Evolutionary conservation across 1,140 invertebrate genomes (phyloP).

Genomic region (Heliconius congener): DNA sequence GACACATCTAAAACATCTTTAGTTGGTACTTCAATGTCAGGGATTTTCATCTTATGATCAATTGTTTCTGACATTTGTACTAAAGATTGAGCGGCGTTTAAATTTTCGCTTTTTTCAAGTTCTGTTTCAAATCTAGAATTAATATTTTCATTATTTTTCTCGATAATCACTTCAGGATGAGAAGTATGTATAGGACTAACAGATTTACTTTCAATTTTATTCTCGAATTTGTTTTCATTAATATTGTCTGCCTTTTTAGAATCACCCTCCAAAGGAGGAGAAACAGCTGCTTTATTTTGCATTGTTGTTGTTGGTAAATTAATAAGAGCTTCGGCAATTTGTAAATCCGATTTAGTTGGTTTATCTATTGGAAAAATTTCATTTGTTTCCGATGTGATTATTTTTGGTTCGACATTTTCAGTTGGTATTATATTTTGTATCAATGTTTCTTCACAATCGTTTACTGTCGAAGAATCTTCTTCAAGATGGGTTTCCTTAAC

Average conservation of each 20-base stretch:
- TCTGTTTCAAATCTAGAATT: slow-evolving; percentile 69
- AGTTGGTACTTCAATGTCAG: slow-evolving; percentile 50
- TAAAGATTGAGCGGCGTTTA: slow-evolving; percentile 76
- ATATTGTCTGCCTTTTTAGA: neutral
- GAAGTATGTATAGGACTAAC: neutral
- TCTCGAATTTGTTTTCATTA: neutral
- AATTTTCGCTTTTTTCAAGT: slow-evolving; percentile 75
- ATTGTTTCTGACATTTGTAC: slow-evolving; percentile 77
- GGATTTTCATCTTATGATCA: slow-evolving; percentile 68
- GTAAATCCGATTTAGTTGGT: slow-evolving; percentile 73
- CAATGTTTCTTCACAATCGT: neutral
- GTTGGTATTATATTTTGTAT: neutral
- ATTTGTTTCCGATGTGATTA: neutral
- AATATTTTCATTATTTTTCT: slow-evolving; percentile 48
- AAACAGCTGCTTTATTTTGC: slow-evolving; percentile 52
- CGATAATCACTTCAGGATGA: slow-evolving; percentile 19
- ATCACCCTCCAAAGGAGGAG: neutral
- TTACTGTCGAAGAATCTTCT: neutral
- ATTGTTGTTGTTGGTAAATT: slow-evolving; percentile 72
- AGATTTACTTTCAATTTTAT: neutral
- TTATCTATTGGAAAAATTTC: slow-evolving; percentile 42
- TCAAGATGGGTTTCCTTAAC: neutral
- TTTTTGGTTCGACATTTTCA: neutral
- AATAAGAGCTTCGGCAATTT: slow-evolving; percentile 75
- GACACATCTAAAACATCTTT: slow-evolving; percentile 30